phyloP scores from a whole-genome alignment of 2,797 vertebrate species.

The Channallabes apus region DNA sequence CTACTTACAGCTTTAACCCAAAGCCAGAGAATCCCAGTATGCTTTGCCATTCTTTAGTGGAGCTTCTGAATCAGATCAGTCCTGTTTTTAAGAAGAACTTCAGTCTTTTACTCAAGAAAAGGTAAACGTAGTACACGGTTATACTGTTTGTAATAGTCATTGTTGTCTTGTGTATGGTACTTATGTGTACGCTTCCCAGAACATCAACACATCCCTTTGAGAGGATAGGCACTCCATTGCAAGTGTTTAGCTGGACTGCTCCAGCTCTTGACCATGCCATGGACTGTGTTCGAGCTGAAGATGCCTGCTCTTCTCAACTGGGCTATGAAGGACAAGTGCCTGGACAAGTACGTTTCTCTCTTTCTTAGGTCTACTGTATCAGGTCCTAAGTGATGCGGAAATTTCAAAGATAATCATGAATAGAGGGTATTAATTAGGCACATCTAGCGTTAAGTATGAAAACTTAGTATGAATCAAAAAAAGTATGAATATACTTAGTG shows the following conservation, averaged over 20 bases:
- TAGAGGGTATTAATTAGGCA: not conserved
- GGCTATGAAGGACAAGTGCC: conserved; percentile 90
- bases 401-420: not conserved
- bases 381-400: not conserved
- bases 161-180: not conserved
- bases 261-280: conserved; percentile 85
- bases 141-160: not conserved
- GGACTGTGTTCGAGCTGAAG: conserved; percentile 88
- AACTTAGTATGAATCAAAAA: not conserved
- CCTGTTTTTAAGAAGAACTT: conserved; percentile 94
- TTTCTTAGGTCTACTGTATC: not conserved
- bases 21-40: conserved; percentile 90
- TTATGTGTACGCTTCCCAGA: conserved; percentile 16
- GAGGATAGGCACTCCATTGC: conserved; percentile 90
- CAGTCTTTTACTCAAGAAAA: conserved; percentile 85
- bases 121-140: conserved; percentile 66
- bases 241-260: conserved; percentile 91
- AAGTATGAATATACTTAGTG: not conserved
- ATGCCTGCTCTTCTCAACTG: conserved; percentile 83
- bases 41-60: conserved; percentile 92
- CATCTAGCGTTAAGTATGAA: not conserved
- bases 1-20: conserved; percentile 90
- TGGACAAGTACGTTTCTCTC: conserved; percentile 79
- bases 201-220: conserved; percentile 73
- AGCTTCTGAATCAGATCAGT: conserved; percentile 92